Conservation (phyloP, 2,113 vertebrate species). For the Isichthys henryi region DNA sequence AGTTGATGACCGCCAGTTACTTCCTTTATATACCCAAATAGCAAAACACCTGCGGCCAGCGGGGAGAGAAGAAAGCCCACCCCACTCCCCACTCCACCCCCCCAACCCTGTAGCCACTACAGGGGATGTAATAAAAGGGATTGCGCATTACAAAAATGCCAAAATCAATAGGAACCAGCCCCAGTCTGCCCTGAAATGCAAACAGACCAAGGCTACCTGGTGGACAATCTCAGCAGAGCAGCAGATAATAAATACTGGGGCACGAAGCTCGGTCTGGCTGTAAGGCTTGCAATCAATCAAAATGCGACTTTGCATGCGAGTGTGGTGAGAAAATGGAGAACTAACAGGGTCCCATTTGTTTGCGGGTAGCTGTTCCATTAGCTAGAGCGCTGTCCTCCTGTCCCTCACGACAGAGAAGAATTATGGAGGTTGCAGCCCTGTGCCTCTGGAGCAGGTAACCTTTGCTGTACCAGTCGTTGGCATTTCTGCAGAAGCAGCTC, state of each 20-base stretch:
- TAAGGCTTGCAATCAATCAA: neutral
- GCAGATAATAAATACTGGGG: neutral
- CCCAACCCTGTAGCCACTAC: neutral
- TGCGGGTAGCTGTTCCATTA: neutral
- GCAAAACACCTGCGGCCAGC: neutral
- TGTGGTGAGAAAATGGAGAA: neutral
- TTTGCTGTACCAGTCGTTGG: neutral
- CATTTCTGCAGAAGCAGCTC: neutral
- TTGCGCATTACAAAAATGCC: neutral
- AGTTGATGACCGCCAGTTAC: neutral
- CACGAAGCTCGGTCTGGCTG: neutral
- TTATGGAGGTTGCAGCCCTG: neutral
- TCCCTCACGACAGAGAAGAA: neutral
- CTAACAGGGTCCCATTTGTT: neutral
- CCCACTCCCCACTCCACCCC: neutral
- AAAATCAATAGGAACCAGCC: neutral
- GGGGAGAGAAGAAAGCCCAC: neutral
- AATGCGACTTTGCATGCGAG: neutral
- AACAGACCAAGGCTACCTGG: neutral
- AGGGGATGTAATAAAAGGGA: neutral
- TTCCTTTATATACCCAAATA: neutral
- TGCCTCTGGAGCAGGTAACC: neutral
- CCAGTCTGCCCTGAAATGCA: neutral
- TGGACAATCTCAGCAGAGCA: neutral
- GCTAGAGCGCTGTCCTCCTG: neutral